phyloP scores from a whole-genome alignment of 1,140 invertebrate genomes.

The Spodoptera litura region DNA sequence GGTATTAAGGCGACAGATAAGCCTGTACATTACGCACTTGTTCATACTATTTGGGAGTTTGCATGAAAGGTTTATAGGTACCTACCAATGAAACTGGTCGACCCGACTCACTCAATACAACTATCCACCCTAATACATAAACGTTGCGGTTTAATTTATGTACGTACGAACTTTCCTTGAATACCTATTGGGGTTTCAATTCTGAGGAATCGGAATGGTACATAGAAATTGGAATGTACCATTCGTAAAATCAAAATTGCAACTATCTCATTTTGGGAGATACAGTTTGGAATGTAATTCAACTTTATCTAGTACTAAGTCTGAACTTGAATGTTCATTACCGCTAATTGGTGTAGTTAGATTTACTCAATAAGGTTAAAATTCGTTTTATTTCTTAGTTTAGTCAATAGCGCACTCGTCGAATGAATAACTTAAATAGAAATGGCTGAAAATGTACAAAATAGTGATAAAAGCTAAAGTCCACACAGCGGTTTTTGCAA shows the following conservation, averaged over 20 bases:
- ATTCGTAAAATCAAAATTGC: conserved; percentile 48
- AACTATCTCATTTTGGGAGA: conserved; percentile 40
- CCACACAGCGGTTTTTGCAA: not conserved
- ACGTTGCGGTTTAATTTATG: conserved; percentile 67
- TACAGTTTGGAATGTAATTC: conserved; percentile 43
- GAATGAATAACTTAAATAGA: not conserved
- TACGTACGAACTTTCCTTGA: conserved; percentile 56
- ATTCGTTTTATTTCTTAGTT: conserved; percentile 13
- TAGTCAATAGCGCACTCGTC: not conserved
- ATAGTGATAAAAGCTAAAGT: not conserved
- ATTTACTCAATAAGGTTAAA: conserved; percentile 6
- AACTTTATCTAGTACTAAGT: conserved; percentile 38
- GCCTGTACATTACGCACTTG: conserved; percentile 75
- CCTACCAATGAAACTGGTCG: conserved; percentile 68
- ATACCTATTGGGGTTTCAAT: conserved; percentile 52
- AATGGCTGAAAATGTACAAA: not conserved
- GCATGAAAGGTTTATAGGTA: conserved; percentile 67
- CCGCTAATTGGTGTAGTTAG: conserved; percentile 36
- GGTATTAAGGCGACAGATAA: conserved; percentile 83
- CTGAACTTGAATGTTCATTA: conserved; percentile 36
- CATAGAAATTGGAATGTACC: conserved; percentile 43
- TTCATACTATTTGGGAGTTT: conserved; percentile 74
- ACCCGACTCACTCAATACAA: conserved; percentile 59
- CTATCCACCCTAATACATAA: conserved; percentile 66
- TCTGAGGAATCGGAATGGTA: conserved; percentile 45